Conservation (phyloP, 2,113 vertebrate genomes). For the Marmota flaviventris region DNA sequence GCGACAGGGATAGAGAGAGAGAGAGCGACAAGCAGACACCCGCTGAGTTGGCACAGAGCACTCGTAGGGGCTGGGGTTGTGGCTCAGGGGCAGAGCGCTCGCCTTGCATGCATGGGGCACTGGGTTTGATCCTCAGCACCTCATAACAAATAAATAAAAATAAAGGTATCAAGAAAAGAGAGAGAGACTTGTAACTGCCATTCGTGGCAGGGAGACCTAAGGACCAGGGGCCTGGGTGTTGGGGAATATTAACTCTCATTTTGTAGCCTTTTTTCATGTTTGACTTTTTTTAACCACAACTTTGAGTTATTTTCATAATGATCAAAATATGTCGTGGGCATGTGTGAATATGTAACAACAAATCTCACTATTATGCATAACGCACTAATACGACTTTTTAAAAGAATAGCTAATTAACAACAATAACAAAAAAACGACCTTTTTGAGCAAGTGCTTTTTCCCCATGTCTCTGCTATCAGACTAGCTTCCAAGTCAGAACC, state of each 20-base stretch:
- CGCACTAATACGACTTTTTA: too few relatives aligned
- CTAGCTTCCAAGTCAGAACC: background rate
- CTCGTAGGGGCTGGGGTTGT: too few relatives aligned
- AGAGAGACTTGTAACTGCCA: background rate
- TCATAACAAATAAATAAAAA: too few relatives aligned
- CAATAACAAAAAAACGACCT: background rate
- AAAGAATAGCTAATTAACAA: background rate
- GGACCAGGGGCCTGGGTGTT: background rate
- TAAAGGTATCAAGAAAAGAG: too few relatives aligned
- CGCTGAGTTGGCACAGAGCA: background rate
- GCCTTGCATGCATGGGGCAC: too few relatives aligned
- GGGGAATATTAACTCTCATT: background rate
- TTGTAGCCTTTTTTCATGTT: background rate
- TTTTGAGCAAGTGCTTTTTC: background rate
- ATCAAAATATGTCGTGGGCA: too few relatives aligned
- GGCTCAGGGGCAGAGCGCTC: too few relatives aligned
- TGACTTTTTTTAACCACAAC: background rate
- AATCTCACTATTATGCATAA: too few relatives aligned
- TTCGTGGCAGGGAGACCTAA: background rate
- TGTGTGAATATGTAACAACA: too few relatives aligned
- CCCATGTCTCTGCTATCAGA: background rate
- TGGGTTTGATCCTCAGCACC: too few relatives aligned
- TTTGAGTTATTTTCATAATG: background rate
- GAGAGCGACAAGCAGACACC: background rate
- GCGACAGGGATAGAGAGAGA: too few relatives aligned